Conservation (phyloP, 2,113 vertebrate genomes). For the Apus apus region DNA sequence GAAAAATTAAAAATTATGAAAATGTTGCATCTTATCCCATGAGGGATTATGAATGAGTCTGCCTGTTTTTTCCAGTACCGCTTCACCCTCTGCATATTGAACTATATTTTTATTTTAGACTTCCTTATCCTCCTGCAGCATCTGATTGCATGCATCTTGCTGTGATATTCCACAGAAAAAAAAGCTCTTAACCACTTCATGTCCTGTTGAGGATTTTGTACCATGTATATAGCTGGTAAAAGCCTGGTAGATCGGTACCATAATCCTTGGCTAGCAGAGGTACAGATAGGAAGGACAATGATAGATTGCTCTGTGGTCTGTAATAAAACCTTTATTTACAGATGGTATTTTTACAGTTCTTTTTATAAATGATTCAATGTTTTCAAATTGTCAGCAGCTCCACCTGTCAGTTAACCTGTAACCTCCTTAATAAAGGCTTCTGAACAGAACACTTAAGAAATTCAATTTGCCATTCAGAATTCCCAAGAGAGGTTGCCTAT, state of each 20-base stretch:
- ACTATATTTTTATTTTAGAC: not conserved
- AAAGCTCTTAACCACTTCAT: not conserved
- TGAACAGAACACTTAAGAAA: slow-evolving; percentile 39
- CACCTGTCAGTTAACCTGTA: not conserved
- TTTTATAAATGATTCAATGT: not conserved
- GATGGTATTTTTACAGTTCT: not conserved
- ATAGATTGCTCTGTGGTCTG: not conserved
- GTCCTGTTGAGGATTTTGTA: not conserved
- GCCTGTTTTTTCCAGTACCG: not conserved
- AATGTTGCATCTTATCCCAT: not conserved
- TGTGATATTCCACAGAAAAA: not conserved
- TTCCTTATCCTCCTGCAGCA: not conserved
- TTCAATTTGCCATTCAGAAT: slow-evolving; percentile 38
- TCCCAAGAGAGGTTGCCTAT: not conserved
- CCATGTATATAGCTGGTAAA: not conserved
- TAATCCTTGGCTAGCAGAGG: not conserved
- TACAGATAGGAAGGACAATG: not conserved
- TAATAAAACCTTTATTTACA: not conserved
- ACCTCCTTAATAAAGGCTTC: not conserved
- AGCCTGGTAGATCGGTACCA: not conserved
- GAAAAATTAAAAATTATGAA: slow-evolving; percentile 13
- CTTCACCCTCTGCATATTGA: not conserved
- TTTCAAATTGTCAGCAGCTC: not conserved
- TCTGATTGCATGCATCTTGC: not conserved
- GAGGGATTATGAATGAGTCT: not conserved